A percentile compares a stretch with the other conserved stretches of the same genome.
phyloP scores from a whole-genome alignment of 2,113 vertebrate species.

The Enhydra lutris region DNA sequence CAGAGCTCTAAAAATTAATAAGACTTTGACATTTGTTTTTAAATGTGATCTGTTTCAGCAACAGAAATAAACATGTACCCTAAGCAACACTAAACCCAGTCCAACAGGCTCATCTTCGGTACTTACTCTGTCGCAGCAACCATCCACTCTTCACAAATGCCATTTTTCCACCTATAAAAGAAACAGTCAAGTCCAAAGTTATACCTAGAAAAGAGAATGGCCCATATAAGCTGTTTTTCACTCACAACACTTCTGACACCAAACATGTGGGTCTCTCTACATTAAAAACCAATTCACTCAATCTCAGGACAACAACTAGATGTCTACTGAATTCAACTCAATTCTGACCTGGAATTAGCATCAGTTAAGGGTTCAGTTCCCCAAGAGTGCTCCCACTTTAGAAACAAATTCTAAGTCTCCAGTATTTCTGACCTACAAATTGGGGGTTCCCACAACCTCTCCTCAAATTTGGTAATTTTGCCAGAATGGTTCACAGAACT shows the following conservation, averaged over 20 bases:
- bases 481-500: neutral
- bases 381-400: neutral
- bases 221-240: neutral
- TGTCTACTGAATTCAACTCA: neutral
- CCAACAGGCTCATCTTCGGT: neutral
- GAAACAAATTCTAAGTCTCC: neutral
- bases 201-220: neutral
- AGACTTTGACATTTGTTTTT: neutral
- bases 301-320: neutral
- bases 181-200: constrained; percentile 44
- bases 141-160: constrained; percentile 87
- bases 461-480: neutral
- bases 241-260: neutral
- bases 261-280: neutral
- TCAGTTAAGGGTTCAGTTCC: neutral
- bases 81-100: neutral
- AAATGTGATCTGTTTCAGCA: neutral
- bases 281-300: neutral
- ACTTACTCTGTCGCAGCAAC: constrained; percentile 88
- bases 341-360: neutral
- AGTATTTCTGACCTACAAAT: neutral
- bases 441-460: neutral
- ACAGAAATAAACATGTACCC: neutral
- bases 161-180: constrained; percentile 76
- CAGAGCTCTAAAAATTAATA: neutral